Percentiles rank a stretch among this genome's conserved stretches.
Conservation (phyloP, 2,113 vertebrate species). For the Zosterops japonicus region DNA sequence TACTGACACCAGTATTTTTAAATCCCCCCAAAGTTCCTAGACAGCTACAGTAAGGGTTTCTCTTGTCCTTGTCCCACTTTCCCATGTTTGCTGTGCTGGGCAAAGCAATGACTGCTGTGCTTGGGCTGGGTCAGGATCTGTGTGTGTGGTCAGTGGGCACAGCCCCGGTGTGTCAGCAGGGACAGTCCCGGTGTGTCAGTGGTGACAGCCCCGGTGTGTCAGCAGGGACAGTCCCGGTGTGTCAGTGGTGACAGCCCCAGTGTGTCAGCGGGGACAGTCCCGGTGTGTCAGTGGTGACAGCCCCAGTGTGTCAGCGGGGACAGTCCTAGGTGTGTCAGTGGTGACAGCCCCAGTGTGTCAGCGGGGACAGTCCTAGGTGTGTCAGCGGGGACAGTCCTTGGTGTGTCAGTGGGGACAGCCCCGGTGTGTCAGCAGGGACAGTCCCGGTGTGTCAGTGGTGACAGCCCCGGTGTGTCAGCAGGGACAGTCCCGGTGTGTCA, state of each 20-base stretch:
- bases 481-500: not conserved
- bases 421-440: too few relatives aligned
- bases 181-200: not conserved
- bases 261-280: too few relatives aligned
- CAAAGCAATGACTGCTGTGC: too few relatives aligned
- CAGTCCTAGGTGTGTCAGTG: too few relatives aligned
- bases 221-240: too few relatives aligned
- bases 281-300: too few relatives aligned
- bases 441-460: not conserved
- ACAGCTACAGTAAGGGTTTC: not conserved
- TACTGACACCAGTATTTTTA: not conserved
- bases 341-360: not conserved
- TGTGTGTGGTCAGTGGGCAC: not conserved
- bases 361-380: too few relatives aligned
- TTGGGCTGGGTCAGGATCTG: not conserved
- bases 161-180: not conserved
- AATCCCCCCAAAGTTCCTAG: not conserved
- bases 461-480: not conserved
- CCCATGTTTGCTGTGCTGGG: not conserved
- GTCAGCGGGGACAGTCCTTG: too few relatives aligned
- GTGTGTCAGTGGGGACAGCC: not conserved
- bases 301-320: too few relatives aligned
- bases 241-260: not conserved
- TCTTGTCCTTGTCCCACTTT: not conserved
- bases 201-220: not conserved